Conservation (phyloP, 2,888 invertebrate genomes). For the Sialis fuliginosa region DNA sequence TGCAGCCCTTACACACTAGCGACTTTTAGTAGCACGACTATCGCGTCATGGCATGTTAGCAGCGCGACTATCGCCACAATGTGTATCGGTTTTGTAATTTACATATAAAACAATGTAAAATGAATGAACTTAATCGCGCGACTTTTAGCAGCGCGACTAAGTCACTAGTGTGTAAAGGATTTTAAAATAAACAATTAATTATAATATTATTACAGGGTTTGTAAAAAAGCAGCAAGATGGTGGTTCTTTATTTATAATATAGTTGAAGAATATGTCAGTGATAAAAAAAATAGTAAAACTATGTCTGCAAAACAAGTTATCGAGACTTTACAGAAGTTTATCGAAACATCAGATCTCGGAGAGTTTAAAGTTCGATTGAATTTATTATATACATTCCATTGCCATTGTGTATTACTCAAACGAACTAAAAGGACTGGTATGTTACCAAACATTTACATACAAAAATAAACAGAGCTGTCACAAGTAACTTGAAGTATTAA, state of each 20-base stretch:
- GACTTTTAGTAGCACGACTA: no score
- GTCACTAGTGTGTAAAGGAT: no score
- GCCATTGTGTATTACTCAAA: constrained; percentile 50
- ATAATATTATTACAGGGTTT: constrained; percentile 33
- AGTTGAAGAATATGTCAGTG: constrained; percentile 38
- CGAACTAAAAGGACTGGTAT: constrained; percentile 26
- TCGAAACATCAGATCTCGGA: constrained; percentile 66
- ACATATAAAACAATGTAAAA: no score
- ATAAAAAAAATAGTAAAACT: constrained; percentile 10
- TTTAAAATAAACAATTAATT: no score
- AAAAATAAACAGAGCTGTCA: no score
- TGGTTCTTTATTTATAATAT: constrained; percentile 79
- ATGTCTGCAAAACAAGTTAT: constrained; percentile 26
- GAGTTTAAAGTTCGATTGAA: constrained; percentile 67
- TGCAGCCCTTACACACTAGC: no score
- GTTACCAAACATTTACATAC: constrained; percentile 6
- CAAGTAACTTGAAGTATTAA: no score
- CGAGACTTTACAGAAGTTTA: constrained; percentile 55
- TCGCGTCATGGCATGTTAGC: no score
- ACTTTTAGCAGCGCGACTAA: no score
- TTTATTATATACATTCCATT: constrained; percentile 64
- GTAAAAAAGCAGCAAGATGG: constrained; percentile 58
- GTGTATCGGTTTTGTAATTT: no score
- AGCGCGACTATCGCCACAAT: no score
- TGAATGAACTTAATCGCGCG: no score